phyloP scores from a whole-genome alignment of 2,797 vertebrate genomes.

The Varecia variegata region DNA sequence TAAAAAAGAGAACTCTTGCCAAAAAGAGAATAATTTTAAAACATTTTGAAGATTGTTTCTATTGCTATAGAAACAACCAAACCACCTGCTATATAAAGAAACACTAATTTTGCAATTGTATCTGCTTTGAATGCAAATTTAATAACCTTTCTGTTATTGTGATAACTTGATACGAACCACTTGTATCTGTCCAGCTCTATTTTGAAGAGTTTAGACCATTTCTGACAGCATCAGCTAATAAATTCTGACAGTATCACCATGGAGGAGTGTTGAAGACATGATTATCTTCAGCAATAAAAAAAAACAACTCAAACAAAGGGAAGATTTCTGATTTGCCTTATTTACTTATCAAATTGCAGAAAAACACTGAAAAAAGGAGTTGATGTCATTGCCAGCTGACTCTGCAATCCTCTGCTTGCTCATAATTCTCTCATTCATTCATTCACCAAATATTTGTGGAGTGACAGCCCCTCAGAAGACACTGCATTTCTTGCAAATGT shows the following conservation, averaged over 20 bases:
- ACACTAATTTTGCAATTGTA: conserved; percentile 5
- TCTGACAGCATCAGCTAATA: conserved; percentile 44
- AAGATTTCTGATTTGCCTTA: background rate
- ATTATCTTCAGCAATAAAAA: background rate
- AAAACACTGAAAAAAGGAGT: background rate
- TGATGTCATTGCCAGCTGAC: background rate
- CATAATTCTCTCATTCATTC: background rate
- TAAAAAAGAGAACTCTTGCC: background rate
- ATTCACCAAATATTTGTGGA: background rate
- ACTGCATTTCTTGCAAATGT: background rate
- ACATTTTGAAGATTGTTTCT: conserved; percentile 28
- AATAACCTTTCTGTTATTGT: background rate
- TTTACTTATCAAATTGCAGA: background rate
- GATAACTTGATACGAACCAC: conserved; percentile 3
- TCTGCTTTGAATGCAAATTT: conserved; percentile 39
- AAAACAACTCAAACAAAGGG: background rate
- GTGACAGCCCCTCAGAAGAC: background rate
- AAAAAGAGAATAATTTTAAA: conserved; percentile 39
- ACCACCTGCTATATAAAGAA: conserved; percentile 38
- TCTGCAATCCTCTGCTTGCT: background rate
- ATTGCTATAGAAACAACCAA: conserved; percentile 63
- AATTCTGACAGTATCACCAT: background rate
- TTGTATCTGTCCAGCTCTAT: conserved; percentile 1
- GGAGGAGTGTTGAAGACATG: background rate
- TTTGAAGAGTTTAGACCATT: conserved; percentile 29